Evolutionary conservation across 2,888 invertebrate species (phyloP), one percentile per base, ranked within the genome.

Genomic region (Drosophila borealis): DNA sequence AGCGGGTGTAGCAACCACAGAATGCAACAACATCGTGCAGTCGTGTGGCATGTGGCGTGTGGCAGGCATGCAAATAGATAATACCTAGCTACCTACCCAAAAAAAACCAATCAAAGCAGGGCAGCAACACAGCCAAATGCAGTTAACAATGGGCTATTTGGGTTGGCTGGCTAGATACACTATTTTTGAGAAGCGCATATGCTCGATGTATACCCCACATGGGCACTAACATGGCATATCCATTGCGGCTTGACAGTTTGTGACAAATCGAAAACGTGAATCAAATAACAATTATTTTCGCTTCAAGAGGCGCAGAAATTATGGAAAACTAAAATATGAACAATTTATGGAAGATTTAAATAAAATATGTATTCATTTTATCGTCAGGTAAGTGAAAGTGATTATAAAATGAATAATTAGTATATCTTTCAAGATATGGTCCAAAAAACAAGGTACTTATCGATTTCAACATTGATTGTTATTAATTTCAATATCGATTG

Each of bases 21-120:
- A 62, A 34, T 69, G 74, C 71, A 69, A 53, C 60, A 68, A 57
- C 37, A 45, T 83, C 84, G 84, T 81, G 84, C 57, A 70, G 55
- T 74, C 81, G 81, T 81, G 81, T 68, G 51, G 55, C 70, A 44
- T 81, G 76, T 68, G 48, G 34, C 21, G 11, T 83, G 79, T 73
- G 49, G 19, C 36, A 44, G 59, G 56, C 65, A 66, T 66, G 69
- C 73, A 81, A 78, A 81, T 78, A 67, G 69, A 64, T 60, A 29
- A 29, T 29, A 29, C 29, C 25, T 25, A 45, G 21, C 70, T 29
- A 33, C 37, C 45, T 8, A n/a, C 21, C 54, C 33, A 14, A 54
- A 21, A 21, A 17, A 17, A 1, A 4, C 34, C 54, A 29, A 29
- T 29, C 33, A 54, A 54, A 54, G 33, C 29, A 37, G 9, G n/a